Base-by-base conservation (phyloP, 2,888 invertebrate species). In the Erebia epiphron region DNA sequence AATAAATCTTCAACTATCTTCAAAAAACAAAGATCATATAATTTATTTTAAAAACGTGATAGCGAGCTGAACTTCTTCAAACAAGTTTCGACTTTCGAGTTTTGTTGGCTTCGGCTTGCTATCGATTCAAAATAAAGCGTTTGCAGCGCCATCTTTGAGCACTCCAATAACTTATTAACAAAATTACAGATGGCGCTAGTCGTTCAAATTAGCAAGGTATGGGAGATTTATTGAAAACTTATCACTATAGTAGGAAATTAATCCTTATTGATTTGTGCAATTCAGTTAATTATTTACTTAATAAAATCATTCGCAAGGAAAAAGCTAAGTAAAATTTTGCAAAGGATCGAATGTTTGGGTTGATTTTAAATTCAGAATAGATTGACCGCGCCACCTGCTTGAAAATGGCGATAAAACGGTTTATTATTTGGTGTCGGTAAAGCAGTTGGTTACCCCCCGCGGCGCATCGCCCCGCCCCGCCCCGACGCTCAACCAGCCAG, bases 321-420 rank as follows among this genome's bases (percentile, higher is more conserved):
- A 7, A 21, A 14, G 26, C 7, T 35, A 26, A 7, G 13, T 57
- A 57, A 21, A 21, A 56, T 8, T 41, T 46, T 13, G 11, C 11
- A 46, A 10, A 5, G 3, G 41, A 7, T 13, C 21, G n/a, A 41
- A 43, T 43, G 60, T 60, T 60, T 58, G 64, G 68, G 60, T 52
- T 54, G 69, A 68, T 41, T 71, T 65, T 54, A 70, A 66, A 68
- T 67, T 56, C 16, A 56, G 41, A 49, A 60, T 21, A 2, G 49
- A 68, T 65, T 57, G 52, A 50, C 56, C 68, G 63, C 86, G 86
- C 86, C 88, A 91, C 90, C 90, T 90, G 89, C 66, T 90, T 87
- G 82, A 80, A 76, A 75, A 77, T 76, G 85, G 87, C 80, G 86
- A 79, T 85, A 79, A 77, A 79, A 74, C 72, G 75, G 80, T 68